Base-by-base conservation (phyloP, 2,113 vertebrate species). In the Probosciger aterrimus region DNA sequence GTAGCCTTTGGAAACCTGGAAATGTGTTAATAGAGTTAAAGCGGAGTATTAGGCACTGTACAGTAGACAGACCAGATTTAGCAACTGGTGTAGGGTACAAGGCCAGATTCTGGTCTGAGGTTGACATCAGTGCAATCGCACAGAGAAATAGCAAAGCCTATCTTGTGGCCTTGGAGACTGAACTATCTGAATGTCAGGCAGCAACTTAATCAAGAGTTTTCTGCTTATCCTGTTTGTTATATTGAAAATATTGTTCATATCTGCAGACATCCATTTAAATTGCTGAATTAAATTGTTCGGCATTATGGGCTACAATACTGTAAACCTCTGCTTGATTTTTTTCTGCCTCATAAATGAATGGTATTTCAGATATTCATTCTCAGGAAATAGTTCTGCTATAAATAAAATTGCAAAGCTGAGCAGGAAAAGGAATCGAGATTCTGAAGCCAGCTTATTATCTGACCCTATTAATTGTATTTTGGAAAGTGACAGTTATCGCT, bases 301-400 rank as follows among this genome's bases (percentile, higher is more conserved):
- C 73, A 84, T 95, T 91, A 82, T 92, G 59, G 75, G 60, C 62
- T 92, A 77, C 71, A 89, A 41, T 89, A 70, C 43, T 64, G 49
- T 95, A 96, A 96, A 93, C 67, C 78, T 90, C 82, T 82, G 41
- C 22, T 59, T 92, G 65, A 52, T 82, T 85, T 90, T 89, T 93
- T 90, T 71, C 64, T 83, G 70, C 63, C 88, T 96, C 63, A 94
- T 85, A 92, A 96, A 94, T 95, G 96, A 91, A 93, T 97, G 96
- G 95, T 83, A 97, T 97, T 96, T 95, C 96, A 97, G 93, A 95
- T 93, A 97, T 95, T 96, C 69, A 73, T 97, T 97, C 85, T 83
- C 96, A 95, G 96, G 96, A 97, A 97, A 96, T 95, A 97, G 90
- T 91, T 96, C 69, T 95, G 86, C 93, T 96, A 96, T 95, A 97